Base-by-base conservation (phyloP, 2,113 vertebrate species). In the Osmerus eperlanus region DNA sequence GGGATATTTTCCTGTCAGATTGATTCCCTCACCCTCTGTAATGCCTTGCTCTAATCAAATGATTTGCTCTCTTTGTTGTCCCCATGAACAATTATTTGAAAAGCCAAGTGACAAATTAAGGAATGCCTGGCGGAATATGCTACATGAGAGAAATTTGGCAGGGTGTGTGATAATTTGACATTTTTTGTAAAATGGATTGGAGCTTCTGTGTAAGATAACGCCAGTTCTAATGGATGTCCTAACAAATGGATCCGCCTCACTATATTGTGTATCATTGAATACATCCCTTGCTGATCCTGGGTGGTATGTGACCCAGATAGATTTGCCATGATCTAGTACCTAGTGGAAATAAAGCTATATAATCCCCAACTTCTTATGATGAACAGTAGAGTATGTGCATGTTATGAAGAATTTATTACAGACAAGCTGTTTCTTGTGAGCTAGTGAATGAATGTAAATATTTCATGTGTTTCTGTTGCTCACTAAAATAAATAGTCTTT, bases 71-170 rank as follows among this genome's bases (percentile, higher is more conserved):
- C 73, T 56, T 59, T 61, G 29, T 65, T 51, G 51, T 78, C 72
- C 55, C 70, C 29, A 29, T 67, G 47, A 78, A 82, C 69, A 72
- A 64, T 60, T 73, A 71, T 87, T 75, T 74, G 59, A 86, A 86
- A 83, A 76, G 81, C 73, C 81, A 85, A 81, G 76, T 83, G 77
- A 79, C 75, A 81, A 82, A 89, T 84, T 75, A 78, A 51, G 65
- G 67, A 65, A 72, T 67, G 75, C 65, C 79, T 77, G 76, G 72
- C 62, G 52, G 71, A 68, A 41, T 70, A 15, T 18, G 51, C 56
- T 61, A 80, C 67, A 71, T 76, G 70, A 79, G 47, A 74, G 58
- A 77, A 66, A 73, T 76, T 70, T 85, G 68, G 73, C 58, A 2
- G 1, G 58, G 29, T 47, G 6, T 41, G 47, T 58, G 59, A 65